Evolutionary conservation across 2,113 vertebrate genomes (phyloP).

Genomic region (Rousettus leschenaultii): DNA sequence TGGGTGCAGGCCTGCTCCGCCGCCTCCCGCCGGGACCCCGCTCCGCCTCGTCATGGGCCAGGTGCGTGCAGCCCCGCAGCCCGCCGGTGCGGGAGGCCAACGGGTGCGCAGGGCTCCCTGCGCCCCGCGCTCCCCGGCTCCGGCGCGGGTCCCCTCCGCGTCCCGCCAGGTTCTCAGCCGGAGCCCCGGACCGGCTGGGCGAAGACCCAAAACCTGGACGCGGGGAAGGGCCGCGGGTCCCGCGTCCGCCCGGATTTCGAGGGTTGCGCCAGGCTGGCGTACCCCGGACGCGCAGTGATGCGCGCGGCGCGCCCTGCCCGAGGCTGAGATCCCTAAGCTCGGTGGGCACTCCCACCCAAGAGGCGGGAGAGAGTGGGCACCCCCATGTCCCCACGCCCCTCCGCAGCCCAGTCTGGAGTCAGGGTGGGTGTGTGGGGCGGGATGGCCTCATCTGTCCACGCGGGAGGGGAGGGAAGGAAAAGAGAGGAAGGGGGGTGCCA

Average conservation of each 20-base stretch:
- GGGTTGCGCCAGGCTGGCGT: too few species aligned
- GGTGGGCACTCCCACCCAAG: too few species aligned
- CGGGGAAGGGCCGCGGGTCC: not conserved
- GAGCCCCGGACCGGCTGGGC: too few species aligned
- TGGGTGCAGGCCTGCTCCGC: not conserved
- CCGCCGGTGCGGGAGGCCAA: not conserved
- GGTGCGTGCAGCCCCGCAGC: constrained; percentile 36
- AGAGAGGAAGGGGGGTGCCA: not conserved
- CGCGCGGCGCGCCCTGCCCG: not conserved
- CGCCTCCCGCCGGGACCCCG: accelerated
- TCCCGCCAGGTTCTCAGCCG: not conserved
- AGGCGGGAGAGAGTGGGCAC: not conserved
- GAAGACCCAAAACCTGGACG: not conserved
- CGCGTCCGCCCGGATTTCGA: accelerated
- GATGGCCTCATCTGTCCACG: too few species aligned
- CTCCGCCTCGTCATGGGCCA: constrained; percentile 20
- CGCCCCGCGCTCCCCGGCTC: too few species aligned
- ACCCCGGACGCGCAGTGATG: accelerated
- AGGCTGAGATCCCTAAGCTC: too few species aligned
- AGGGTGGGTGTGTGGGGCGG: too few species aligned
- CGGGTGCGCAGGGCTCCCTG: not conserved
- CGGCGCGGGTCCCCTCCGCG: not conserved
- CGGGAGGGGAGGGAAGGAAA: not conserved
- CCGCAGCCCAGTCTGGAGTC: not conserved
- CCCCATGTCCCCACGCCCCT: not conserved